These are phyloP conservation scores for Balearica regulorum DNA, from an alignment of 2,797 vertebrate species.

Conservation along the genomic window DNA sequence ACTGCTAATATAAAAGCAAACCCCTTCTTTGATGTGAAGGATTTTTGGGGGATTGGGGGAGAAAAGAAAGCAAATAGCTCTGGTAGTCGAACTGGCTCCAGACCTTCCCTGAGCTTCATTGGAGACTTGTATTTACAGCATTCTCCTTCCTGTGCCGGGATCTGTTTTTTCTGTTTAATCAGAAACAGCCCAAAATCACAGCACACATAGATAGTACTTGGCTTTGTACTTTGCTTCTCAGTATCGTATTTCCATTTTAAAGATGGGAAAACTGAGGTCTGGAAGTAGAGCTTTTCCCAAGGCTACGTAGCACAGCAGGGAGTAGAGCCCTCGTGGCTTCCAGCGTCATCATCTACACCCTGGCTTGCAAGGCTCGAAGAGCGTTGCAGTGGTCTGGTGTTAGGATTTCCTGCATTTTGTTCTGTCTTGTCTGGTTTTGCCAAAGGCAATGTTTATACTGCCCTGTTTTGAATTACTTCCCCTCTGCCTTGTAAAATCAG, in stretches of 20 bases:
- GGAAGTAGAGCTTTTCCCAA: not conserved
- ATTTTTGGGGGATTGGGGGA: not conserved
- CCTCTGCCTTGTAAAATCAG: not conserved
- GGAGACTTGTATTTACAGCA: not conserved
- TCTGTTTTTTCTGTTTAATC: not conserved
- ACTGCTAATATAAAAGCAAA: not conserved
- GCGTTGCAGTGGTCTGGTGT: rapidly evolving
- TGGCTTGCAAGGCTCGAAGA: rapidly evolving
- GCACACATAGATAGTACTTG: not conserved
- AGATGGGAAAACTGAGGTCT: not conserved
- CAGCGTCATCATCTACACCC: rapidly evolving
- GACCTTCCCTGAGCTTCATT: not conserved
- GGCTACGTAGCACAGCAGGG: rapidly evolving
- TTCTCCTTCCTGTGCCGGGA: not conserved
- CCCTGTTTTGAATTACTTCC: not conserved
- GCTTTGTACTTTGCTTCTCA: not conserved
- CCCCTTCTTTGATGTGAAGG: not conserved
- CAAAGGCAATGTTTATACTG: not conserved
- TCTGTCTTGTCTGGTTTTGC: not conserved
- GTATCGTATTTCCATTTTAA: not conserved
- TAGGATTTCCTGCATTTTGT: not conserved
- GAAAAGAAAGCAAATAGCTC: not conserved
- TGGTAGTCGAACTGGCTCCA: not conserved
- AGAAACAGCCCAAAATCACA: not conserved
- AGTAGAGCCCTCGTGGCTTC: not conserved